Percentiles rank a stretch among this genome's conserved stretches.
Conservation (phyloP, 2,113 vertebrate species). For the Penelope pileata region DNA sequence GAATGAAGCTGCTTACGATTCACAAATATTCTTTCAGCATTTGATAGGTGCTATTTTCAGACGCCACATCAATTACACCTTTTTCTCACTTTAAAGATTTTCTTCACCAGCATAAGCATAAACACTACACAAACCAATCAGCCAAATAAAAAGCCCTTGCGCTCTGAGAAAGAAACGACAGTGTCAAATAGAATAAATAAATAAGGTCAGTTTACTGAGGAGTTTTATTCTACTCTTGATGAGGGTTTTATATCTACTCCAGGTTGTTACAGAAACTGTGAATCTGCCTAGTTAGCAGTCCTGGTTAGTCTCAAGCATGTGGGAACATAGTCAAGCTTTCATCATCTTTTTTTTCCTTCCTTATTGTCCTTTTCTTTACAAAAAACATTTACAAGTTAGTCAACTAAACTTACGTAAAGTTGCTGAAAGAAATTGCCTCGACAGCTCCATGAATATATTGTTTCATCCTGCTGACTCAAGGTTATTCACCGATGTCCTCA, state of each 20-base stretch:
- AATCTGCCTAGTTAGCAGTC: background rate
- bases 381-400: background rate
- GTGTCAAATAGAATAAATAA: background rate
- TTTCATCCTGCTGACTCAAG: background rate
- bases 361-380: background rate
- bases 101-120: background rate
- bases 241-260: background rate
- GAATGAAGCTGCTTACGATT: constrained; percentile 24
- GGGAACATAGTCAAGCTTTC: background rate
- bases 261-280: background rate
- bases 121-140: background rate
- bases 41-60: background rate
- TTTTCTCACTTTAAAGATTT: background rate
- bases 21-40: constrained; percentile 13
- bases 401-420: background rate
- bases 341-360: background rate
- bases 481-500: background rate
- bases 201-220: background rate
- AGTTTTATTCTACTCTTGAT: constrained; percentile 1
- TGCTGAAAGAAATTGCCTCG: background rate
- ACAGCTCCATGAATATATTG: background rate
- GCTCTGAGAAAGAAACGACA: background rate
- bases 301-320: background rate
- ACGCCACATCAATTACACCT: background rate
- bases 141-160: background rate